phyloP scores from a whole-genome alignment of 2,797 vertebrate species.

The Squalus acanthias region DNA sequence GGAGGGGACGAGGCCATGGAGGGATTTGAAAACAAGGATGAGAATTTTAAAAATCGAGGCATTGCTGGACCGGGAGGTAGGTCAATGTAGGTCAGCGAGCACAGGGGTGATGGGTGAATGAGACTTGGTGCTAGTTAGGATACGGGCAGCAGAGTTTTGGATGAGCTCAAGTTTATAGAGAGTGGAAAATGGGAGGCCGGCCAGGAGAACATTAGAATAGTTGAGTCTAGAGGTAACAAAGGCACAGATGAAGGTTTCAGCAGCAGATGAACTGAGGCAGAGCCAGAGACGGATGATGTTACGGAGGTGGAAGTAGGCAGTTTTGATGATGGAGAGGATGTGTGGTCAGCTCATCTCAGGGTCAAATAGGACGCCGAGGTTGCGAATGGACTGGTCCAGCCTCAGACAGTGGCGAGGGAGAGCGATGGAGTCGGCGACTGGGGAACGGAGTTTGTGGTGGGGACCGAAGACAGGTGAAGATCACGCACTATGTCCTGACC shows the following conservation, averaged over 20 bases:
- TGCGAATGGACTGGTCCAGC: too few species aligned
- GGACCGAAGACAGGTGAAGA: not conserved
- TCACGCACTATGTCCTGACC: not conserved
- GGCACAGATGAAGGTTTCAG: not conserved
- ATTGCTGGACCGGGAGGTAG: not conserved
- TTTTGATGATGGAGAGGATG: not conserved
- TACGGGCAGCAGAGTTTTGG: not conserved
- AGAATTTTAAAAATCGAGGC: not conserved
- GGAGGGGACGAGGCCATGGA: not conserved
- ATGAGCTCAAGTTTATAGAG: not conserved
- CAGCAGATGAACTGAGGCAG: not conserved
- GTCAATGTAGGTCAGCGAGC: too few species aligned
- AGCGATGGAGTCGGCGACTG: not conserved
- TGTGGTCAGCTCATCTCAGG: not conserved
- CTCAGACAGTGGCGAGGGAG: not conserved
- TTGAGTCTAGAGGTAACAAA: not conserved
- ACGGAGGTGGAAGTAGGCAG: not conserved
- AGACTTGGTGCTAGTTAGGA: not conserved
- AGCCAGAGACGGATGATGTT: not conserved
- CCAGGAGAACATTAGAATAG: not conserved
- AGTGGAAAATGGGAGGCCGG: not conserved
- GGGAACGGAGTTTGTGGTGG: not conserved
- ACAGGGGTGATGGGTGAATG: not conserved
- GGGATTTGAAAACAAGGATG: not conserved
- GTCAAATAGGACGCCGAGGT: not conserved